Evolutionary conservation across 2,797 vertebrate species (phyloP).

Genomic region (Echiichthys vipera): DNA sequence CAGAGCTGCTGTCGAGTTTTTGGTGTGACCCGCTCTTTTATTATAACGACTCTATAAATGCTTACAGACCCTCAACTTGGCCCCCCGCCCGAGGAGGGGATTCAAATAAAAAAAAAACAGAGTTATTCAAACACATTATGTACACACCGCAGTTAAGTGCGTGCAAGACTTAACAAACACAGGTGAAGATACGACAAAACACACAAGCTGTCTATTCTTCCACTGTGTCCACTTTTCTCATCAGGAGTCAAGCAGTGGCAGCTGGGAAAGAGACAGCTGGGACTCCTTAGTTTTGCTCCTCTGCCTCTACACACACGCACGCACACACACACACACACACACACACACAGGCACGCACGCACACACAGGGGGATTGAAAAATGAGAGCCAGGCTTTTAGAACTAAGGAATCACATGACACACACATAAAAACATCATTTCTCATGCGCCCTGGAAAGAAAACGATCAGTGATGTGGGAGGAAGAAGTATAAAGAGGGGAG

Average conservation of each 20-base stretch:
- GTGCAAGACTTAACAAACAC: not conserved
- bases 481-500: constrained; percentile 33
- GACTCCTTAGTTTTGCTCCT: constrained; percentile 50
- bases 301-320: constrained; percentile 2
- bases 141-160: constrained; percentile 6
- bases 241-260: constrained; percentile 42
- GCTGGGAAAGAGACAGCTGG: constrained; percentile 65
- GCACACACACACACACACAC: constrained; percentile 5
- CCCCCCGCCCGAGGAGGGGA: constrained; percentile 1
- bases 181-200: constrained; percentile 12
- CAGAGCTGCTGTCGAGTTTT: constrained; percentile 69
- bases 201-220: constrained; percentile 22
- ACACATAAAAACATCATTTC: constrained; percentile 53
- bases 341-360: constrained; percentile 17
- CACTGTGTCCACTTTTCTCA: constrained; percentile 40
- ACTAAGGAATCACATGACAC: constrained; percentile 41
- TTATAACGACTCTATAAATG: constrained; percentile 72
- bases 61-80: constrained; percentile 68
- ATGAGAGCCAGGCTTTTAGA: constrained; percentile 44
- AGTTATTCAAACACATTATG: constrained; percentile 39
- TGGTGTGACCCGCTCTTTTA: constrained; percentile 73
- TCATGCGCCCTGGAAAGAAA: constrained; percentile 52
- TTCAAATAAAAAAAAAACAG: constrained; percentile 48
- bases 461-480: constrained; percentile 49
- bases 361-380: constrained; percentile 45